These are phyloP conservation scores for Callipepla californica DNA, from an alignment of 2,113 vertebrate genomes.

Conservation along the genomic window DNA sequence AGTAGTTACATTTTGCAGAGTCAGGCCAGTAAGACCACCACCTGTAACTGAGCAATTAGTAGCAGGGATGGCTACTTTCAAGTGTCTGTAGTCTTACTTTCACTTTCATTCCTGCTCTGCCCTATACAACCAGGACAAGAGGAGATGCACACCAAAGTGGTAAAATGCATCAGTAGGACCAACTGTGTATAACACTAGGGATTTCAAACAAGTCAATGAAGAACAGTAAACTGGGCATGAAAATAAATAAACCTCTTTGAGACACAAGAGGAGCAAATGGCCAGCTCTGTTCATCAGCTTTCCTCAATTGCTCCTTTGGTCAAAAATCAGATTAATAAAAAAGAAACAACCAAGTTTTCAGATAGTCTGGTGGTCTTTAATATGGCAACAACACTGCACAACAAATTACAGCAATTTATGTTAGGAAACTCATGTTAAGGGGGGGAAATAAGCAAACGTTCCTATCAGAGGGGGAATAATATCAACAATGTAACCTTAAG, in stretches of 20 bases:
- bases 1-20: neutral
- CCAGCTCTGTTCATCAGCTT: neutral
- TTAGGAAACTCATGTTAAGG: neutral
- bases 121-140: neutral
- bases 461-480: neutral
- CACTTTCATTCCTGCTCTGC: neutral
- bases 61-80: neutral
- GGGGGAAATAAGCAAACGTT: neutral
- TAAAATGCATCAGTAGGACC: neutral
- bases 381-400: neutral
- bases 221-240: neutral
- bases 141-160: neutral
- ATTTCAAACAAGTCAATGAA: neutral
- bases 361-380: neutral
- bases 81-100: neutral
- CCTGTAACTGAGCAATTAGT: neutral
- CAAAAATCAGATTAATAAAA: neutral
- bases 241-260: neutral
- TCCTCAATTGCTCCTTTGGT: neutral
- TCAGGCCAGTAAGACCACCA: neutral
- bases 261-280: neutral
- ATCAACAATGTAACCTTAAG: neutral
- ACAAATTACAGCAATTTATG: neutral
- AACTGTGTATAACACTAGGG: neutral
- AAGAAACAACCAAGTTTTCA: neutral